phyloP scores from a whole-genome alignment of 2,797 vertebrate genomes.

The Microchirus variegatus region DNA sequence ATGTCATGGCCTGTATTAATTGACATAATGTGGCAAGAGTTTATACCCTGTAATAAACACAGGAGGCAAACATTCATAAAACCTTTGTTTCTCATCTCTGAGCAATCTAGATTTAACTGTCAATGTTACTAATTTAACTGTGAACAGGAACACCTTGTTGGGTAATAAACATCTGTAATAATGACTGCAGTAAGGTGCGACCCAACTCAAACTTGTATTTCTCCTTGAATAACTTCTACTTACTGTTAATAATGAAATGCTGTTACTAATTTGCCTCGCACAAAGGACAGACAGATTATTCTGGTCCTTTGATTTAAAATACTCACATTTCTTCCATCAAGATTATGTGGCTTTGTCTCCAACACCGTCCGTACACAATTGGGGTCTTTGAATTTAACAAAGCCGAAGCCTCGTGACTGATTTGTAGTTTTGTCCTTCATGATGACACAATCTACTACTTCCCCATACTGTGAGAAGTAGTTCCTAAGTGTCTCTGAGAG shows the following conservation, averaged over 20 bases:
- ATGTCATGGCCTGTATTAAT: slow-evolving; percentile 18
- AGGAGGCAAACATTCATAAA: slow-evolving; percentile 3
- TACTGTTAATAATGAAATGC: slow-evolving; percentile 34
- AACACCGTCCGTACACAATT: slow-evolving; percentile 98
- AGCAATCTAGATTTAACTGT: slow-evolving; percentile 14
- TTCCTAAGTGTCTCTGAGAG: slow-evolving; percentile 94
- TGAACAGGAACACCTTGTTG: slow-evolving; percentile 51
- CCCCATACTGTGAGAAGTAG: slow-evolving; percentile 99
- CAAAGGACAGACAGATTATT: slow-evolving; percentile 23
- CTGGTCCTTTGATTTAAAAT: slow-evolving; percentile 51
- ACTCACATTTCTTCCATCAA: slow-evolving; percentile 99
- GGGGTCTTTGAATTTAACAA: slow-evolving; percentile 99
- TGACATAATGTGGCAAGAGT: slow-evolving; percentile 12
- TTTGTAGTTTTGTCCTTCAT: slow-evolving; percentile 99
- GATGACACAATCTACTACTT: slow-evolving; percentile 99
- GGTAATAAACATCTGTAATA: slow-evolving; percentile 27
- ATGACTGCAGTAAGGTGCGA: slow-evolving; percentile 34
- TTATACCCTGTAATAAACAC: slow-evolving; percentile 7
- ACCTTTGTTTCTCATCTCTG: neutral
- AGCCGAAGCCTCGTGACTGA: slow-evolving; percentile 99
- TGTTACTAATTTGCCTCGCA: slow-evolving; percentile 31
- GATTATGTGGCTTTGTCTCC: slow-evolving; percentile 97
- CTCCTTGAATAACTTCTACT: slow-evolving; percentile 41
- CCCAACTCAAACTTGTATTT: slow-evolving; percentile 23
- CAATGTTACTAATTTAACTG: slow-evolving; percentile 32